Conservation (phyloP, 2,113 vertebrate species). For the Ascaphus truei region DNA sequence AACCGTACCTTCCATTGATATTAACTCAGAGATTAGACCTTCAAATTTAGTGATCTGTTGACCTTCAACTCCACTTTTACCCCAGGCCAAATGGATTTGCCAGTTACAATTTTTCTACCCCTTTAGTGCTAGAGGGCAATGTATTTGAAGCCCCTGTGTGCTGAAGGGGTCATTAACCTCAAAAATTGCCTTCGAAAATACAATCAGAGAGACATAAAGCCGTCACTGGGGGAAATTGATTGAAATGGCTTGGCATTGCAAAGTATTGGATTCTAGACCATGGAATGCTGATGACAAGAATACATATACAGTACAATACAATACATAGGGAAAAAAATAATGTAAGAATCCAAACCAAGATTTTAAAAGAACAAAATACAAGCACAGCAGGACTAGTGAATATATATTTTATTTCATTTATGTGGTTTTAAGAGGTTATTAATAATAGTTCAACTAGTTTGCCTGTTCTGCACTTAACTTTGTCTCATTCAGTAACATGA, state of each 20-base stretch:
- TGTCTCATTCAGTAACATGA: no score
- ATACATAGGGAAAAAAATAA: no score
- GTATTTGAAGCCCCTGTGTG: background rate
- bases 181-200: background rate
- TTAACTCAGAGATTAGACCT: background rate
- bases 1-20: background rate
- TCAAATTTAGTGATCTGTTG: background rate
- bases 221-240: background rate
- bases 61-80: background rate
- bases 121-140: background rate
- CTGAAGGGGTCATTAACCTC: slow-evolving; percentile 2
- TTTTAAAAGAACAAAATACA: no score
- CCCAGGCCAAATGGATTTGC: background rate
- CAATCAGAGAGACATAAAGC: background rate
- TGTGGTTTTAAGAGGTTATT: no score
- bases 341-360: no score
- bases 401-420: no score
- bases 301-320: no score
- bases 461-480: no score
- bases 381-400: no score
- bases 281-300: background rate
- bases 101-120: background rate
- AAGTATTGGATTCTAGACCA: background rate
- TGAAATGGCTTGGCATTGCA: slow-evolving; percentile 6
- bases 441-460: no score